Evolutionary conservation across 2,888 invertebrate genomes (phyloP), one percentile per base, ranked within the genome.

Genomic region (Hydropsyche betteni): DNA sequence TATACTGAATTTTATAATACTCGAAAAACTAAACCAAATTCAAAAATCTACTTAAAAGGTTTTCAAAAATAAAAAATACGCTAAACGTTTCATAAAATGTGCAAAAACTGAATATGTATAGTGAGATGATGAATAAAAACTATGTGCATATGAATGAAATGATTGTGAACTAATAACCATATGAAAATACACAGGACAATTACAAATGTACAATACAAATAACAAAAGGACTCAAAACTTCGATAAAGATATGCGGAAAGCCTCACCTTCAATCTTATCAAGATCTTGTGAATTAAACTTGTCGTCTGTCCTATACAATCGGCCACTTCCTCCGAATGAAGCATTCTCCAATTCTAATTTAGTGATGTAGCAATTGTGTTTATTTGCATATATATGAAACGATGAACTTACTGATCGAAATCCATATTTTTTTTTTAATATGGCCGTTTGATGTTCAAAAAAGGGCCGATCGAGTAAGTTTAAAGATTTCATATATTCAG

Each of bases 251-350:
- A 58, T 51, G 70, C 70, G 36, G 44, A 10, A 34, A 44, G 80
- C 84, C 87, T 87, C 84, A 88, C 88, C 88, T 87, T 84, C 82
- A 78, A 84, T 83, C 81, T 84, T 86, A 85, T 87, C 86, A 85
- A 90, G 88, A 82, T 90, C 90, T 86, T 88, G 89, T 74, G 86
- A 90, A 85, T 87, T 88, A 87, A 89, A 90, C 85, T 88, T 89
- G 87, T 89, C 89, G 85, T 89, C 84, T 78, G 86, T 89, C 87
- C 89, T 89, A 87, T 88, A 89, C 86, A 90, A 89, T 84, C 89
- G 88, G 83, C 89, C 89, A 85, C 88, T 87, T 86, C 88, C 87
- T 83, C 87, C 87, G 83, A 87, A 87, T 81, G 86, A 85, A 76
- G 87, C 85, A 85, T 86, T 86, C 84, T 87, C 87, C 87, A 88